Evolutionary conservation across 2,888 invertebrate species (phyloP), one percentile per base, ranked within the genome.

Genomic region (Xiphydria camelus): DNA sequence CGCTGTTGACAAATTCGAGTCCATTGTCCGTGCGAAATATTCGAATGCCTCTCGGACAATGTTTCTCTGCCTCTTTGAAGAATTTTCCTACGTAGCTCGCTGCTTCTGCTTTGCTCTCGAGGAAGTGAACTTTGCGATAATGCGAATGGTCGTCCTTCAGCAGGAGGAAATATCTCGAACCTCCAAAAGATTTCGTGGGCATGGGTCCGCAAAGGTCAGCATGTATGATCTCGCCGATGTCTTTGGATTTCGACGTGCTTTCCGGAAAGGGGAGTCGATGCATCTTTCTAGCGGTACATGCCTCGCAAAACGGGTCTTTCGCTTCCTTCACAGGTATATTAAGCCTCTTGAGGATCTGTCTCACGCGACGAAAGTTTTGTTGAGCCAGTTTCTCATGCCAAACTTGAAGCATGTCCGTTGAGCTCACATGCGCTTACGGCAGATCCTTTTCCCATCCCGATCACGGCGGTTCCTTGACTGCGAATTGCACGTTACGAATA

Each of bases 351-450:
- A 59, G 37, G 22, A 53, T 36, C 20, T 39, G 37, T 41, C 47
- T 45, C 1, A 59, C 47, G 18, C 57, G 49, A 1, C 14, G 25
- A 22, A 53, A 34, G 22, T 53, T 53, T 45, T 59, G 58, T 22
- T 62, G 59, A 1, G 45, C 49, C 25, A 62, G 29, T 5, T 50
- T 21, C 25, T 55, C 54, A 47, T 63, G 59, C 63, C 58, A 63
- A 3, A 45, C 10, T 34, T 46, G 19, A 7, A 57, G 41, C 14
- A n/a, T n/a, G n/a, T n/a, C n/a, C n/a, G n/a, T n/a, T n/a, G n/a
- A n/a, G n/a, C n/a, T n/a, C n/a, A n/a, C n/a, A n/a, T n/a, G n/a
- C n/a, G n/a, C n/a, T n/a, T n/a, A n/a, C n/a, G n/a, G n/a, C n/a
- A n/a, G n/a, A n/a, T n/a, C n/a, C n/a, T n/a, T n/a, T n/a, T n/a